phyloP scores from a whole-genome alignment of 2,888 invertebrate species.

The Yponomeuta plumbellus region DNA sequence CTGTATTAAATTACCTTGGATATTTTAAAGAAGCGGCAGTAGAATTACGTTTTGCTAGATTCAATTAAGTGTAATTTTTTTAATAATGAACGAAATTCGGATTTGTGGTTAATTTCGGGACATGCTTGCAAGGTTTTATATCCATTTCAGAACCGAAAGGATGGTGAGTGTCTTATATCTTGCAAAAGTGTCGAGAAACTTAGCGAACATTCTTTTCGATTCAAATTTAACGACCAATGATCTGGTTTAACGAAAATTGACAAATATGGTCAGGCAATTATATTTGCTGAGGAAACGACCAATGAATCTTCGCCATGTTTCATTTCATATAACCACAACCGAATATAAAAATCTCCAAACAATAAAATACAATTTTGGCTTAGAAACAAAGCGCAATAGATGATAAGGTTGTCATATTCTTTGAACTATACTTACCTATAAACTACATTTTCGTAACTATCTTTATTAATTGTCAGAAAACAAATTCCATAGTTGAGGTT shows the following conservation, averaged over 20 bases:
- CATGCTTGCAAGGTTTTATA: slow-evolving; percentile 62
- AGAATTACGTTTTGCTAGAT: neutral
- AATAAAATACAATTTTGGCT: slow-evolving; percentile 19
- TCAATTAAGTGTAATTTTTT: slow-evolving; percentile 16
- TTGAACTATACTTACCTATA: neutral
- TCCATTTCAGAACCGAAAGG: slow-evolving; percentile 64
- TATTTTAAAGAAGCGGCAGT: slow-evolving; percentile 7
- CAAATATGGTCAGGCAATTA: neutral
- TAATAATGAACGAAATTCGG: slow-evolving; percentile 17
- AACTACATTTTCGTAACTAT: neutral
- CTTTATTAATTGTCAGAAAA: neutral
- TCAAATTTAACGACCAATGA: neutral
- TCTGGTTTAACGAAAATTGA: neutral
- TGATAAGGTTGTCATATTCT: slow-evolving; percentile 55
- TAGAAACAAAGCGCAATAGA: slow-evolving; percentile 26
- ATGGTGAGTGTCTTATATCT: slow-evolving; percentile 64
- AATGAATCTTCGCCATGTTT: slow-evolving; percentile 49
- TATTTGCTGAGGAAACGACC: neutral
- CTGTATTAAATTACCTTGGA: slow-evolving; percentile 18
- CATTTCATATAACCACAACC: slow-evolving; percentile 46
- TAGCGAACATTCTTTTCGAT: slow-evolving; percentile 45
- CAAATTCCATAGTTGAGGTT: neutral
- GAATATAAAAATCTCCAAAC: slow-evolving; percentile 20
- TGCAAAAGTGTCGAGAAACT: slow-evolving; percentile 61
- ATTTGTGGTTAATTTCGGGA: slow-evolving; percentile 47